Percentiles rank a stretch among this genome's conserved stretches.
Conservation (phyloP, 2,888 invertebrate species). For the Teleogryllus oceanicus region DNA sequence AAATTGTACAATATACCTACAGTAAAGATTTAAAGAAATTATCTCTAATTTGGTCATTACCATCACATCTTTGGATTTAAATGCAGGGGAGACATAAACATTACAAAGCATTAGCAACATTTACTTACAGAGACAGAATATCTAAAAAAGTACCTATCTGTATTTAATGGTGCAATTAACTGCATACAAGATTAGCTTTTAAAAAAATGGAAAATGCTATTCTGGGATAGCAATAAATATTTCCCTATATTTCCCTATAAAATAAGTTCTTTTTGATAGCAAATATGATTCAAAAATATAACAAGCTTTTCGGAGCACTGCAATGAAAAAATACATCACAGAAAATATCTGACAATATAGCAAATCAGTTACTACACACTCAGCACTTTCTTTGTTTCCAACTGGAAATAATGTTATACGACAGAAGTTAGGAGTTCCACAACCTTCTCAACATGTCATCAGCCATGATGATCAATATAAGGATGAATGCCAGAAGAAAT, state of each 20-base stretch:
- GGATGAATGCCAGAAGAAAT: slow-evolving; percentile 7
- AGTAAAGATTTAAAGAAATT: not conserved
- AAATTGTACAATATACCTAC: not conserved
- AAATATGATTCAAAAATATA: slow-evolving; percentile 18
- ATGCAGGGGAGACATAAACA: not conserved
- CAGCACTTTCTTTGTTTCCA: not conserved
- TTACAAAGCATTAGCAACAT: not conserved
- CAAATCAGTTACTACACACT: not conserved
- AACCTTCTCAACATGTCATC: not conserved
- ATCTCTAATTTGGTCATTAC: not conserved
- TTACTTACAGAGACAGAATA: not conserved
- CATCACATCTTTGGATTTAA: not conserved
- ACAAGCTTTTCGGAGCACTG: not conserved
- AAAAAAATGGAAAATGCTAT: not conserved
- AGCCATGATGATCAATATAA: not conserved
- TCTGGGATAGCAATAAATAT: not conserved
- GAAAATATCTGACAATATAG: slow-evolving; percentile 1
- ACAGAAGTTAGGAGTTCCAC: not conserved
- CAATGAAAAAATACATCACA: slow-evolving; percentile 4
- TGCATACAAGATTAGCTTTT: not conserved
- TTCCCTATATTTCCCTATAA: not conserved
- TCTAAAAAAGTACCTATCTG: not conserved
- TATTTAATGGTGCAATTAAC: not conserved
- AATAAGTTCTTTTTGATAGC: not conserved
- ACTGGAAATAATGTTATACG: not conserved